Evolutionary conservation across 1,140 invertebrate genomes (phyloP), one percentile per base, ranked within the genome.

Genomic region (Drosophila eugracilis): DNA sequence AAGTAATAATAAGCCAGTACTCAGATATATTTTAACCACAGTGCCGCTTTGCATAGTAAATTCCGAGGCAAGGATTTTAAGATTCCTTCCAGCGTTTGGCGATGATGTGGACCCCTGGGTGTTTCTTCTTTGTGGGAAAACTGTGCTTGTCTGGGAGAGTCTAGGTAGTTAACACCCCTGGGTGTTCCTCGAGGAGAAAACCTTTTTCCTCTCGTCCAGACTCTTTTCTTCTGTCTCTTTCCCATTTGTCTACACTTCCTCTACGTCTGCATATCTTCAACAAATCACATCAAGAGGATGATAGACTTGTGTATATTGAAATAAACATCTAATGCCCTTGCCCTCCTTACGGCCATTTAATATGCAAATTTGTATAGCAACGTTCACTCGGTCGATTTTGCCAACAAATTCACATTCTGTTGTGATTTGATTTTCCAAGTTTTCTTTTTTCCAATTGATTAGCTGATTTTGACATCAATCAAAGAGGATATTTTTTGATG

Each of bases 401-500:
- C 7, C 1, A 24, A n/a, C n/a, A 44, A 26, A 44, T n/a, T 26
- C 1, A 10, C 26, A 28, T 15, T 21, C 5, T 17, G 6, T 14
- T 44, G 7, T 22, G 6, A 4, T 22, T 47, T 45, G n/a, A 14
- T 32, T 45, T 14, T 17, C 26, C 5, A 17, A 66, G 62, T 34
- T 41, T 45, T 65, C 19, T 55, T 59, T 65, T 67, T 86, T 85
- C 69, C 77, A 75, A 85, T 85, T 77, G 81, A 86, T 85, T 86
- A 74, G 62, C 83, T 86, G 81, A 85, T 75, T 86, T 77, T 58
- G 37, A 58, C 59, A 77, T 86, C 77, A 86, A 85, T 81, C 81
- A 3, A 42, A 71, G 59, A 58, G 74, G 65, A 70, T 66, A 57
- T 75, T 75, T 70, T 50, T 69, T 57, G 53, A 5, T 70, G 59